phyloP scores from a whole-genome alignment of 2,888 invertebrate genomes.

The Drosophila histrio region DNA sequence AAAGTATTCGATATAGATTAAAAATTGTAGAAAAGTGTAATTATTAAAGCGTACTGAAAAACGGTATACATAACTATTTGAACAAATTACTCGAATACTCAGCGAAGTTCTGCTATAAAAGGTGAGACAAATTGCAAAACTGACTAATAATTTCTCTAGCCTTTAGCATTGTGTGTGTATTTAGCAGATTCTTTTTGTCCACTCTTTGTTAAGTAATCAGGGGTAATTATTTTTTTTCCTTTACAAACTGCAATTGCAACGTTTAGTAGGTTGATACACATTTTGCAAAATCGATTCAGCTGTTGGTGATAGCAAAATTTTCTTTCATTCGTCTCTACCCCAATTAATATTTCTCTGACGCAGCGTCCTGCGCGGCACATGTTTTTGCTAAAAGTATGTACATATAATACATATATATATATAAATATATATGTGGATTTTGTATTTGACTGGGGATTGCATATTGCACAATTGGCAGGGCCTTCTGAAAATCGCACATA shows the following conservation, averaged over 20 bases:
- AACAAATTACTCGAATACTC: conserved; percentile 49
- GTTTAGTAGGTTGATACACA: not conserved
- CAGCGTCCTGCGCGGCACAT: conserved; percentile 77
- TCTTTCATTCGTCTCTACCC: conserved; percentile 25
- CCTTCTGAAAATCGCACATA: conserved; percentile 9
- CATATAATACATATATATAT: not conserved
- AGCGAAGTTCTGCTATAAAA: conserved; percentile 36
- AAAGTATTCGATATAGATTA: conserved; percentile 53
- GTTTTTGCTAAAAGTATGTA: conserved; percentile 46
- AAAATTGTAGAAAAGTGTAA: conserved; percentile 61
- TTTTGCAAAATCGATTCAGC: conserved; percentile 67
- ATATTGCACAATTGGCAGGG: conserved; percentile 47
- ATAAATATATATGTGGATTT: not conserved
- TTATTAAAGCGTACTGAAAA: conserved; percentile 39
- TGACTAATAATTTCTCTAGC: conserved; percentile 36
- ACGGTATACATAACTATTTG: conserved; percentile 40
- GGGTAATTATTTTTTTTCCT: conserved; percentile 28
- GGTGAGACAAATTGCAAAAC: conserved; percentile 46
- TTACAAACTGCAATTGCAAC: not conserved
- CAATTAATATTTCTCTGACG: conserved; percentile 51
- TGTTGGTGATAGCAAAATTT: conserved; percentile 20
- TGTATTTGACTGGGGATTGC: conserved; percentile 16
- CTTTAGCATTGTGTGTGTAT: conserved; percentile 38
- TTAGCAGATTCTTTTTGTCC: conserved; percentile 39
- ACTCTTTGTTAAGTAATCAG: conserved; percentile 70